Evolutionary conservation across 2,888 invertebrate genomes (phyloP).

Genomic region (Strigamia maritima): DNA sequence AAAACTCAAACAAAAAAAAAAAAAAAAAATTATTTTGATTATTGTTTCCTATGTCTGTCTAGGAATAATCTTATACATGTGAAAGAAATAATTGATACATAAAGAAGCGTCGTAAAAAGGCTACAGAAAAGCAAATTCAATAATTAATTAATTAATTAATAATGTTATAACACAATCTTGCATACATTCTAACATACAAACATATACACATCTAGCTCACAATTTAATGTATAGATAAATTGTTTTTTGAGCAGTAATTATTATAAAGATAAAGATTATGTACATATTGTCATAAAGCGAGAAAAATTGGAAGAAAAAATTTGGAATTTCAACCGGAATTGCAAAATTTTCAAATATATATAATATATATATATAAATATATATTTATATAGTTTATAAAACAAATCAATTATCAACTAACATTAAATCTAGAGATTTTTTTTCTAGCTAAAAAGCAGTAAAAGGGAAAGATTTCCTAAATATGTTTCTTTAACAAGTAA

Average conservation of each 20-base stretch:
- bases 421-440: neutral
- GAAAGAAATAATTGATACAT: neutral
- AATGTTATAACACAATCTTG: neutral
- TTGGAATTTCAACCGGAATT: neutral
- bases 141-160: neutral
- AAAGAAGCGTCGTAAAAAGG: neutral
- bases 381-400: neutral
- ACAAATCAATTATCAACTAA: neutral
- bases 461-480: conserved; percentile 23
- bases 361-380: neutral
- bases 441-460: neutral
- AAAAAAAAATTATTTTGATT: neutral
- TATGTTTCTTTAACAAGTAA: neutral
- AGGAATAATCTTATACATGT: neutral
- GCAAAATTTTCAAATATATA: neutral
- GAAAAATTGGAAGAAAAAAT: neutral
- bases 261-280: neutral
- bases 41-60: conserved; percentile 1
- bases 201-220: neutral
- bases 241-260: neutral
- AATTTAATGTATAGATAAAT: neutral
- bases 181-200: neutral
- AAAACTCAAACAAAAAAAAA: neutral
- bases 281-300: neutral
- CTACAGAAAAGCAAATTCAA: neutral